These are phyloP conservation scores for Ictalurus punctatus DNA, from an alignment of 2,113 vertebrate genomes.

Conservation along the genomic window DNA sequence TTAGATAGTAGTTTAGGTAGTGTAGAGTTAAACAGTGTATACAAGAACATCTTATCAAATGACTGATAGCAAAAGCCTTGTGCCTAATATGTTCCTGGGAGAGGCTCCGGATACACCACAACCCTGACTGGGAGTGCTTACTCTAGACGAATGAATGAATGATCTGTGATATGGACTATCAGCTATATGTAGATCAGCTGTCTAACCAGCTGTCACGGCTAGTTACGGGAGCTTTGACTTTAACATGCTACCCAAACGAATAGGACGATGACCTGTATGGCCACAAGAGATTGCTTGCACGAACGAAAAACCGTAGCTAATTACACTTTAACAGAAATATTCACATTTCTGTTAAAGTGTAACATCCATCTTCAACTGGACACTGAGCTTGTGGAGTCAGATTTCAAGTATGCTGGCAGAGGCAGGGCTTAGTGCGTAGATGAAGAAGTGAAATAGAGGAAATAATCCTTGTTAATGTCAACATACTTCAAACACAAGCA, in stretches of 20 bases:
- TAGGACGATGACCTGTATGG: neutral
- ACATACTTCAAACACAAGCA: neutral
- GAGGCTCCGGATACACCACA: neutral
- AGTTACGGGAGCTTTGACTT: neutral
- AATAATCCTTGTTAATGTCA: neutral
- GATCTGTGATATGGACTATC: neutral
- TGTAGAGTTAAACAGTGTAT: neutral
- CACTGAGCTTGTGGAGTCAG: neutral
- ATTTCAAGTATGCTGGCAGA: neutral
- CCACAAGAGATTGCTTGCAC: neutral
- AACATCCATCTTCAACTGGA: neutral
- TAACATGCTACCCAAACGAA: neutral
- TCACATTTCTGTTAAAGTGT: neutral
- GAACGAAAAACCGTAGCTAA: neutral
- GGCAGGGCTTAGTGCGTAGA: no score
- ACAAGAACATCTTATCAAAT: neutral
- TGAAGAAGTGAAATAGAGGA: neutral
- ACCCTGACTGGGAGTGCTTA: neutral
- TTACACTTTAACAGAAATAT: neutral
- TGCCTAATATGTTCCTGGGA: neutral
- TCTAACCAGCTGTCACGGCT: neutral
- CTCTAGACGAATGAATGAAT: neutral
- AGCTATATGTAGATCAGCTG: neutral
- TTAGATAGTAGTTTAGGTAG: neutral
- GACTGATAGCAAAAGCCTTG: neutral